A percentile compares a stretch with the other conserved stretches of the same genome.
These are phyloP conservation scores for Prunella fulvescens DNA, from an alignment of 2,113 vertebrate genomes.

Conservation along the genomic window DNA sequence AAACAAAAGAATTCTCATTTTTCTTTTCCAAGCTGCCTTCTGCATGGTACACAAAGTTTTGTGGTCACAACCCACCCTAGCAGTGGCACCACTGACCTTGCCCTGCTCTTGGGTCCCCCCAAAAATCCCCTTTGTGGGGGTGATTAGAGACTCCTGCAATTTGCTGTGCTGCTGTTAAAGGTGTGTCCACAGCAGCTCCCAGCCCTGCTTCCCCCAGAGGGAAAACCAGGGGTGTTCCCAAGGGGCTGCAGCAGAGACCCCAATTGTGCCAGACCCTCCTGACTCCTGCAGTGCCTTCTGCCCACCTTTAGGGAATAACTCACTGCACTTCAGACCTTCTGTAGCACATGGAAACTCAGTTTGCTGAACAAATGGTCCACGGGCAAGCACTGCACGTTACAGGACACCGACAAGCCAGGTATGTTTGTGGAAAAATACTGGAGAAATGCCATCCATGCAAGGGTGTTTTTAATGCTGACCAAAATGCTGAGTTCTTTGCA, in stretches of 20 bases:
- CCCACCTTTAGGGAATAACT: neutral
- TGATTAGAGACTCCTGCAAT: fast-evolving
- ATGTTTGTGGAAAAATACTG: neutral
- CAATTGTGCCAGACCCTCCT: fast-evolving
- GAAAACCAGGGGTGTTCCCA: neutral
- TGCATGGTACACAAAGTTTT: neutral
- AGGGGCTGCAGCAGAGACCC: neutral
- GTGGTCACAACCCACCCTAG: neutral
- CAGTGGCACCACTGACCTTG: neutral
- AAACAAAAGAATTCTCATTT: neutral
- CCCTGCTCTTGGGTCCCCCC: neutral
- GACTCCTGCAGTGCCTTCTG: neutral
- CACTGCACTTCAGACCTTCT: neutral
- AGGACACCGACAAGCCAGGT: neutral
- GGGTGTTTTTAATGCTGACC: constrained; percentile 22
- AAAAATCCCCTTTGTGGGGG: fast-evolving
- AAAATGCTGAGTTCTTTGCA: constrained; percentile 23
- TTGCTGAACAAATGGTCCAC: neutral
- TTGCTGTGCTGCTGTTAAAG: neutral
- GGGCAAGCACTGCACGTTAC: neutral
- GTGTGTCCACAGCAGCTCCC: neutral
- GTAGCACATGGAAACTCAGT: neutral
- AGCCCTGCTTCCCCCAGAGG: neutral
- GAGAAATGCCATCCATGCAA: neutral
- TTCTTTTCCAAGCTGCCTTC: neutral